These are phyloP conservation scores for Prionailurus viverrinus DNA, from an alignment of 2,113 vertebrate genomes.

Conservation along the genomic window DNA sequence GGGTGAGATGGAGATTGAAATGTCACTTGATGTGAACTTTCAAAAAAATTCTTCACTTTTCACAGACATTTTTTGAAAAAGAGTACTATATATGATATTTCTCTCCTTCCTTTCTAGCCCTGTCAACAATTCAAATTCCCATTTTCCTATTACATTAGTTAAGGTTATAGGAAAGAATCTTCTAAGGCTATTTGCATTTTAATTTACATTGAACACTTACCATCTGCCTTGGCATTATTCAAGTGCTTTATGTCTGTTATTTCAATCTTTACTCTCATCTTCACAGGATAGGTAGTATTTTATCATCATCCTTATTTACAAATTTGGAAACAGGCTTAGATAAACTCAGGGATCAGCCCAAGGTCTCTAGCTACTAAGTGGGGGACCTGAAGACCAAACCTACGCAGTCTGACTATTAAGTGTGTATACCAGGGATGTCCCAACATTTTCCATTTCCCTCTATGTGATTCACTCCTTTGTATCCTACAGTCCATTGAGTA, in stretches of 20 bases:
- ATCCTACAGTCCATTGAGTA: neutral
- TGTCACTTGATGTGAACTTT: neutral
- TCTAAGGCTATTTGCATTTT: conserved; percentile 43
- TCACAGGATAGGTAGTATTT: neutral
- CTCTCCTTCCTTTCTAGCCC: neutral
- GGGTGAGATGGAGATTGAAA: neutral
- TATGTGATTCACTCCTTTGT: neutral
- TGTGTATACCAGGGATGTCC: neutral
- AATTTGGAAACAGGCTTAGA: neutral
- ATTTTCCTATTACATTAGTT: neutral
- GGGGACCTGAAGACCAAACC: neutral
- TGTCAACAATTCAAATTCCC: conserved; percentile 47
- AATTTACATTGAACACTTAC: neutral
- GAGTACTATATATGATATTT: neutral
- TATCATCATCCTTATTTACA: neutral
- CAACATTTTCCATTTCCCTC: neutral
- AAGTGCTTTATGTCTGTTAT: neutral
- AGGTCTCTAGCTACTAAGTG: neutral
- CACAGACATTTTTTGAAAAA: neutral
- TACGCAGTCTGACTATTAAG: neutral
- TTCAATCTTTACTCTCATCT: neutral
- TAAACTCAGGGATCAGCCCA: neutral
- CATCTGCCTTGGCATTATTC: neutral
- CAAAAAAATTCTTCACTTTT: neutral
- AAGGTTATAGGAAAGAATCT: neutral